Evolutionary conservation across 2,888 invertebrate genomes (phyloP).

Genomic region (Xanthia icteritia): DNA sequence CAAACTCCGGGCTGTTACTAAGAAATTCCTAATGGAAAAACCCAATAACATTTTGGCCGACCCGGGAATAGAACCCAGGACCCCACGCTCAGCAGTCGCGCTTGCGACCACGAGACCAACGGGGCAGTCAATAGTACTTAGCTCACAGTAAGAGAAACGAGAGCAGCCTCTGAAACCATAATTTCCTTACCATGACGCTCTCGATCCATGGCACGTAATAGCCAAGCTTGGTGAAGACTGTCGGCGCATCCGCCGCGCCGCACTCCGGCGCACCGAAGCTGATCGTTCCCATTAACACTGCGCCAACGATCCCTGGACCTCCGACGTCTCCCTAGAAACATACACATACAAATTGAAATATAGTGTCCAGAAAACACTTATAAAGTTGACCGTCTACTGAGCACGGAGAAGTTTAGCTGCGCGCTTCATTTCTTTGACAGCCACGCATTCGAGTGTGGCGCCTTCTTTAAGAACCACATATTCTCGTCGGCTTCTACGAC

Average conservation of each 20-base stretch:
- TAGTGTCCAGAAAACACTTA: background rate
- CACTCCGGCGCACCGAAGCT: constrained; percentile 54
- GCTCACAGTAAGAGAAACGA: no score
- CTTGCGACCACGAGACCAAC: no score
- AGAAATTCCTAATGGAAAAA: no score
- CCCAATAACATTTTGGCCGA: no score
- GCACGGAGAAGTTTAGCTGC: background rate
- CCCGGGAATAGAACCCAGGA: no score
- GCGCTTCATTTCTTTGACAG: background rate
- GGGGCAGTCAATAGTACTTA: background rate
- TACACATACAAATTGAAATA: background rate
- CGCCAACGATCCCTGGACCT: constrained; percentile 60
- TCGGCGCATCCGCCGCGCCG: constrained; percentile 37
- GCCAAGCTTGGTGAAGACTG: constrained; percentile 61
- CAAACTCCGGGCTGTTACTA: no score
- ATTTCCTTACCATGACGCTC: constrained; percentile 27
- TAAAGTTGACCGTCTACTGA: background rate
- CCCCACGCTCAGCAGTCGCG: no score
- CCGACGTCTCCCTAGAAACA: constrained; percentile 71
- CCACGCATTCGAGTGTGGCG: background rate
- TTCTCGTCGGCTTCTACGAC: no score
- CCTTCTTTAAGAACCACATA: background rate
- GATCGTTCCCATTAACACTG: constrained; percentile 48
- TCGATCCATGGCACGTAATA: constrained; percentile 53
- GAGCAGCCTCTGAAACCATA: background rate